Conservation (phyloP, 1,140 invertebrate species). For the Oncopodura yosiiana region DNA sequence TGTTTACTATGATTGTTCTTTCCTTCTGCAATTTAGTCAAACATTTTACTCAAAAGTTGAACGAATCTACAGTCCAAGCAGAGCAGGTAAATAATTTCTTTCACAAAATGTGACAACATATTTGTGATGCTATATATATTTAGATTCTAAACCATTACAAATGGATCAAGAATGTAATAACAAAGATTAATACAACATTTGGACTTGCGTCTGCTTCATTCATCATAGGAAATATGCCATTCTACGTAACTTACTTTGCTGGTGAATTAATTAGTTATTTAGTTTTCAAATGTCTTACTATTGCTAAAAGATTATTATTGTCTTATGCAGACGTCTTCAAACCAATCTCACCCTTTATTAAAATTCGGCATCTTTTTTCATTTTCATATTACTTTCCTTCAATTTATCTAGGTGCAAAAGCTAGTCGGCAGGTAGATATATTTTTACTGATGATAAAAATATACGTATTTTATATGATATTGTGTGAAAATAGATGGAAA, state of each 20-base stretch:
- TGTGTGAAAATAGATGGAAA: constrained; percentile 2
- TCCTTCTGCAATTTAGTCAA: constrained; percentile 2
- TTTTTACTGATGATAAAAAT: too few relatives aligned
- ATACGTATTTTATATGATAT: too few relatives aligned
- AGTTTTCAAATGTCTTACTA: constrained; percentile 6
- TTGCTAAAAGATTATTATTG: constrained; percentile 3
- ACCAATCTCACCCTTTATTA: too few relatives aligned
- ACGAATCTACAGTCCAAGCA: background rate
- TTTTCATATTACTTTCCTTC: constrained; percentile 14
- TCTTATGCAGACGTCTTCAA: too few relatives aligned
- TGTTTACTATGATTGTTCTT: constrained; percentile 9
- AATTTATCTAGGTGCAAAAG: constrained; percentile 5
- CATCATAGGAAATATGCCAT: constrained; percentile 12
- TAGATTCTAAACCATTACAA: constrained; percentile 3
- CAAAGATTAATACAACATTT: background rate
- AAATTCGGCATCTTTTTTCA: constrained; percentile 9
- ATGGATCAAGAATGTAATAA: background rate
- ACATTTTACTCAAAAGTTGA: background rate
- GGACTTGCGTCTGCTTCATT: background rate
- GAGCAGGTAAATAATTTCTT: constrained; percentile 2
- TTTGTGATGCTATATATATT: too few relatives aligned
- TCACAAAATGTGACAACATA: too few relatives aligned
- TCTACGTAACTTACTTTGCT: constrained; percentile 16
- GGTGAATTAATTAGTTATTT: too few relatives aligned
- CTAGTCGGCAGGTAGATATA: too few relatives aligned